Evolutionary conservation across 2,797 vertebrate species (phyloP), one percentile per base, ranked within the genome.

Genomic region (Manis crassicaudata): DNA sequence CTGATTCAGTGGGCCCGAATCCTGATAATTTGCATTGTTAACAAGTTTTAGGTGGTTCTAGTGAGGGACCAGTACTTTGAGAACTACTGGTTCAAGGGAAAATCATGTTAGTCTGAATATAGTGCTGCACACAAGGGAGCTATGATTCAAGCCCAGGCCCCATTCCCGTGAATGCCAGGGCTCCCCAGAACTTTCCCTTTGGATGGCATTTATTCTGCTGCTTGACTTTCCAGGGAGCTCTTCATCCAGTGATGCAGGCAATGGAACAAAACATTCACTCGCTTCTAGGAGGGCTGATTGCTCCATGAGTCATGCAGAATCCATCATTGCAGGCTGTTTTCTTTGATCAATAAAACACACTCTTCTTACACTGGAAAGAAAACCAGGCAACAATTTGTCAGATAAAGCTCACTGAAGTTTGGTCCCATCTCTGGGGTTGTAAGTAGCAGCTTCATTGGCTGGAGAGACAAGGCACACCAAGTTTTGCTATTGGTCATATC

Each of bases 271-370:
- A 62, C 58, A 52, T 67, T 94, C 75, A 46, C 12, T 60, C 9
- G 83, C 63, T 82, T 88, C 77, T 17, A 40, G 73, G 65, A 92
- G 88, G 73, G 46, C 5, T 70, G 88, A 72, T 81, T 90, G 93
- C 86, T 87, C 88, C 27, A 13, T 2, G 3, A 82, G 67, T 65
- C n/a, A 56, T 94, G 27, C 10, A 56, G 93, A 95, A 86, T 89
- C 73, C 13, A 12, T 81, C 83, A 87, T 87, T 21, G 52, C 12
- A 50, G 91, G 4, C 85, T 94, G 65, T 97, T 88, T 76, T 23
- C 89, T 95, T 79, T 87, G 94, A 77, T 92, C 14, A 0, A 89
- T 83, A 92, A 86, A 88, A 72, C 72, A 84, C 43, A 73, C 12
- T 95, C 60, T 81, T 90, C 70, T 94, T 46, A 77, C 65, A 18